Percentiles rank a stretch among this genome's conserved stretches.
Evolutionary conservation across 2,888 invertebrate genomes (phyloP).

Genomic region (Noctua pronuba): DNA sequence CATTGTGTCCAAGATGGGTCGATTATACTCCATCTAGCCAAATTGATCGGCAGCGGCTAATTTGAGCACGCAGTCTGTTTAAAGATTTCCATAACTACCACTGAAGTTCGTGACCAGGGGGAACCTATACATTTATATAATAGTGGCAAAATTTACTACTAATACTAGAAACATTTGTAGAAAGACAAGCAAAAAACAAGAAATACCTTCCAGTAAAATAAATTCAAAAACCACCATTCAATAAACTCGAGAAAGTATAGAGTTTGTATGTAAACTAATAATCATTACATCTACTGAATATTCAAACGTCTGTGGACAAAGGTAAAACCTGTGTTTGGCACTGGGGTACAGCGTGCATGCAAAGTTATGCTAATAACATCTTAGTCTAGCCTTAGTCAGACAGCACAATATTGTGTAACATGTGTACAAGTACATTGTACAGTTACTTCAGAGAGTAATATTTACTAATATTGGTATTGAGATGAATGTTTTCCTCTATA

Average conservation of each 20-base stretch:
- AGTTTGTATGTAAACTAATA: constrained; percentile 53
- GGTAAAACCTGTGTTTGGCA: constrained; percentile 60
- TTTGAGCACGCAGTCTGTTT: no score
- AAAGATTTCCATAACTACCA: no score
- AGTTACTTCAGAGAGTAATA: constrained; percentile 44
- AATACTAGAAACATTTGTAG: no score
- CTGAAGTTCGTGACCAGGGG: no score
- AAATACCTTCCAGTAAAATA: background rate
- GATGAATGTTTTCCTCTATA: constrained; percentile 40
- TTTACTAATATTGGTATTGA: constrained; percentile 49
- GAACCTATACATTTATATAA: no score
- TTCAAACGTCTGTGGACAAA: constrained; percentile 61
- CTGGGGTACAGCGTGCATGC: constrained; percentile 61
- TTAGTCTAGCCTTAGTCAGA: constrained; percentile 53
- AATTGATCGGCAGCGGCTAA: no score
- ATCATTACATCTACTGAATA: constrained; percentile 61
- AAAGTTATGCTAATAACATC: constrained; percentile 69
- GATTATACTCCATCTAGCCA: no score
- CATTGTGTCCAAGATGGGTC: no score
- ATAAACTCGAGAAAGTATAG: constrained; percentile 44
- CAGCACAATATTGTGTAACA: constrained; percentile 62
- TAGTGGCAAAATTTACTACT: no score
- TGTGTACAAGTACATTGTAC: constrained; percentile 43
- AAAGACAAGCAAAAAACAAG: background rate
- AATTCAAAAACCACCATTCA: constrained; percentile 7